Percentiles rank a stretch among this genome's conserved stretches.
Conservation (phyloP, 2,113 vertebrate species). For the Eleginops maclovinus region DNA sequence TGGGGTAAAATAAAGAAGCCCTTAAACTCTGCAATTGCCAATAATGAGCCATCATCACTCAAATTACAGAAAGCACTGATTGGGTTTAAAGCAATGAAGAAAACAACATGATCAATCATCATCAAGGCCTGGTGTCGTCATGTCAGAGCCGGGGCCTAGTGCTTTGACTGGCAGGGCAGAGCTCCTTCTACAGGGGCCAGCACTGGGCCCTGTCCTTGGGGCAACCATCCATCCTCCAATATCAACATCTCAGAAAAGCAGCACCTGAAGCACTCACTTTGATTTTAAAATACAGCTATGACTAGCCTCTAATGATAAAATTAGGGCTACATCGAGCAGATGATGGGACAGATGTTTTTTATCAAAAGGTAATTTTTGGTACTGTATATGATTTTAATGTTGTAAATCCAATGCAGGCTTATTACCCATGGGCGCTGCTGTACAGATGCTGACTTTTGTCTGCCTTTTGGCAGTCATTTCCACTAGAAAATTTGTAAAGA, state of each 20-base stretch:
- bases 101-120: constrained; percentile 99
- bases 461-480: constrained; percentile 60
- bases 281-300: constrained; percentile 45
- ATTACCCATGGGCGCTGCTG: constrained; percentile 46
- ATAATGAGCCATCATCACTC: constrained; percentile 99
- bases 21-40: constrained; percentile 96
- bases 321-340: constrained; percentile 31
- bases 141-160: constrained; percentile 81
- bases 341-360: constrained; percentile 56
- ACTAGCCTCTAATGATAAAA: constrained; percentile 27
- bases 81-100: constrained; percentile 99
- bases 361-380: constrained; percentile 49
- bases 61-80: constrained; percentile 99
- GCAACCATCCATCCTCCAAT: constrained; percentile 73
- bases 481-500: constrained; percentile 66
- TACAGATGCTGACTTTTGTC: constrained; percentile 69
- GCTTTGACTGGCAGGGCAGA: constrained; percentile 82
- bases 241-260: constrained; percentile 59
- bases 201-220: constrained; percentile 71
- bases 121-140: constrained; percentile 91
- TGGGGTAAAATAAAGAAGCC: constrained; percentile 91
- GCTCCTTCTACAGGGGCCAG: constrained; percentile 88
- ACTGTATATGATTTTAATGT: constrained; percentile 49
- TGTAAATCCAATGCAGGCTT: constrained; percentile 41
- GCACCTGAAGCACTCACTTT: constrained; percentile 47